phyloP scores from a whole-genome alignment of 2,888 invertebrate species.

The Chydorus sphaericus region DNA sequence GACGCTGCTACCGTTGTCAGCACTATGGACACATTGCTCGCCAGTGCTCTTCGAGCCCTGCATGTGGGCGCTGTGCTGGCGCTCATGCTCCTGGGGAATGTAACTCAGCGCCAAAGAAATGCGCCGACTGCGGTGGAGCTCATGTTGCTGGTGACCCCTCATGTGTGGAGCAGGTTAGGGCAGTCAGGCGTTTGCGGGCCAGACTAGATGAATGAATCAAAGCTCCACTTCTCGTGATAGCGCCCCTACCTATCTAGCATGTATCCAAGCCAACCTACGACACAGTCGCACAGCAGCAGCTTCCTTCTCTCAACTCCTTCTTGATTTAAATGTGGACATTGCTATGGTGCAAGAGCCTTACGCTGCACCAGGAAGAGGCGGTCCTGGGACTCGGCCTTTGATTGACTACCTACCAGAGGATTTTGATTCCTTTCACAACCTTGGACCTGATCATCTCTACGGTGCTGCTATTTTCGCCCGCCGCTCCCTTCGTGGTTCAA shows the following conservation, averaged over 20 bases:
- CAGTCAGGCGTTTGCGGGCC: neutral
- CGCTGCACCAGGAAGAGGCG: too few species aligned
- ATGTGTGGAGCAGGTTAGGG: neutral
- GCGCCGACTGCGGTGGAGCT: neutral
- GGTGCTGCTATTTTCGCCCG: too few species aligned
- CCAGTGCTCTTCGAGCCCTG: neutral
- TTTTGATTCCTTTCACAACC: too few species aligned
- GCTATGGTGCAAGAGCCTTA: conserved; percentile 4
- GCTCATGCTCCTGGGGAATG: neutral
- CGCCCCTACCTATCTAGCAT: neutral
- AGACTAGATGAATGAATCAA: neutral
- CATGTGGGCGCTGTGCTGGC: neutral
- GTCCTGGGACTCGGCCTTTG: too few species aligned
- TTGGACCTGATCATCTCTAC: too few species aligned
- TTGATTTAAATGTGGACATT: neutral
- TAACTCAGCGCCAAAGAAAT: neutral
- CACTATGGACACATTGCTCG: neutral
- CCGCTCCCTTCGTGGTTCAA: too few species aligned
- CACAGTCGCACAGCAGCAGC: neutral
- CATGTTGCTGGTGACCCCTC: neutral
- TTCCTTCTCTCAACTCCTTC: neutral
- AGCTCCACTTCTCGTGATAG: too few species aligned
- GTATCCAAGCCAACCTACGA: neutral
- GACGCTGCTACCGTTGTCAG: too few species aligned
- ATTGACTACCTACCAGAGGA: too few species aligned